phyloP scores from a whole-genome alignment of 2,888 invertebrate genomes.

The Julus scandinavius region DNA sequence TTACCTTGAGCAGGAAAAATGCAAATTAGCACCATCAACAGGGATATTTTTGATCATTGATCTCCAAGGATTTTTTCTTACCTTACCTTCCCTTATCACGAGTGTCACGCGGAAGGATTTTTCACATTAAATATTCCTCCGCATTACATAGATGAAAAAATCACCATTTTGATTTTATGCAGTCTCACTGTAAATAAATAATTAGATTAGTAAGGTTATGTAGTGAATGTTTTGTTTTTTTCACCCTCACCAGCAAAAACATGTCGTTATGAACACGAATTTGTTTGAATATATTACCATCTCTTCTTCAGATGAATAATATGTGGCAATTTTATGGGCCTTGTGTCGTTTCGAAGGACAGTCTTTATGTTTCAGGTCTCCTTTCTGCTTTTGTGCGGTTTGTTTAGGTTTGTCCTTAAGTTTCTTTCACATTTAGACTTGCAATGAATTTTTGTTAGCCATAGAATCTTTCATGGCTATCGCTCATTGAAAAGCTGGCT shows the following conservation, averaged over 20 bases:
- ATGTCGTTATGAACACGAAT: background rate
- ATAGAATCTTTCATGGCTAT: background rate
- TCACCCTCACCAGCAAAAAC: too few relatives aligned
- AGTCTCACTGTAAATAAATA: too few relatives aligned
- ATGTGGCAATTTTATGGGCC: background rate
- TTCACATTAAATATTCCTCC: background rate
- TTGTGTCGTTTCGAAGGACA: background rate
- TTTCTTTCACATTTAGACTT: background rate
- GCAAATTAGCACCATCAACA: background rate
- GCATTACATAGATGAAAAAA: too few relatives aligned
- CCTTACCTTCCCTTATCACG: background rate
- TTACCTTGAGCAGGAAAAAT: background rate
- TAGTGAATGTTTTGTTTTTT: too few relatives aligned
- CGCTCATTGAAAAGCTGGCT: background rate
- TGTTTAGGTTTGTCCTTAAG: background rate
- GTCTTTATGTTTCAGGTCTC: background rate
- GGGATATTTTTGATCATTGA: background rate
- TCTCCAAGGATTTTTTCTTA: background rate
- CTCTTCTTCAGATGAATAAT: background rate
- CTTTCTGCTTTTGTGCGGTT: background rate
- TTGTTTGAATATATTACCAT: background rate
- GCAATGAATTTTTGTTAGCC: background rate
- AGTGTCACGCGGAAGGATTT: background rate
- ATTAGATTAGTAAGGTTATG: too few relatives aligned
- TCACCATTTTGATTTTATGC: too few relatives aligned